phyloP scores from a whole-genome alignment of 2,113 vertebrate genomes.

The Speoplatyrhinus poulsoni region DNA sequence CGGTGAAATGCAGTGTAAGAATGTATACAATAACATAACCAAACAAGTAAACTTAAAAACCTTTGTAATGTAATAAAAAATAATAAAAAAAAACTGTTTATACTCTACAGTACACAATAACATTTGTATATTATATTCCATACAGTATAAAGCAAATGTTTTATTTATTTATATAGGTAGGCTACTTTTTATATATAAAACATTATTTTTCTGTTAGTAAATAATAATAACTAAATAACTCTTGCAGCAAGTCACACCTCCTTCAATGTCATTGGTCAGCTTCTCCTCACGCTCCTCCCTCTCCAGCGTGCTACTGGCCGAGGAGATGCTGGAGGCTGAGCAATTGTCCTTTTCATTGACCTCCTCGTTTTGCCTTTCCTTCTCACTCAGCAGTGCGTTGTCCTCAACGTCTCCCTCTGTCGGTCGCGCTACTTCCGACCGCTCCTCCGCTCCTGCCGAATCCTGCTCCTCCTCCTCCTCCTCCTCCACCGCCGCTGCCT shows the following conservation, averaged over 20 bases:
- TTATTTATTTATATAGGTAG: no score
- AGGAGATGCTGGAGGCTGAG: slow-evolving; percentile 97
- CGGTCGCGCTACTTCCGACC: slow-evolving; percentile 76
- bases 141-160: no score
- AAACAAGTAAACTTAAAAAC: no score
- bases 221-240: background rate
- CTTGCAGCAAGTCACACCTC: slow-evolving; percentile 75
- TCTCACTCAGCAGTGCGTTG: slow-evolving; percentile 86
- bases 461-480: slow-evolving; percentile 41
- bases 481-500: slow-evolving; percentile 30
- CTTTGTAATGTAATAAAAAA: no score
- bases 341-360: slow-evolving; percentile 98
- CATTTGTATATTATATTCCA: no score
- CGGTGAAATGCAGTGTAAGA: no score
- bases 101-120: no score
- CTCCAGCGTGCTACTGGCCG: slow-evolving; percentile 96
- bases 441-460: slow-evolving; percentile 58
- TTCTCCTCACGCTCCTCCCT: slow-evolving; percentile 94
- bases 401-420: slow-evolving; percentile 84
- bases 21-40: no score
- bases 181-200: background rate
- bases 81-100: no score
- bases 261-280: slow-evolving; percentile 80
- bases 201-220: background rate
- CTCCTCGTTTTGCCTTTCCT: slow-evolving; percentile 95